Base-by-base conservation (phyloP, 2,888 invertebrate species). In the Papilio gigon region DNA sequence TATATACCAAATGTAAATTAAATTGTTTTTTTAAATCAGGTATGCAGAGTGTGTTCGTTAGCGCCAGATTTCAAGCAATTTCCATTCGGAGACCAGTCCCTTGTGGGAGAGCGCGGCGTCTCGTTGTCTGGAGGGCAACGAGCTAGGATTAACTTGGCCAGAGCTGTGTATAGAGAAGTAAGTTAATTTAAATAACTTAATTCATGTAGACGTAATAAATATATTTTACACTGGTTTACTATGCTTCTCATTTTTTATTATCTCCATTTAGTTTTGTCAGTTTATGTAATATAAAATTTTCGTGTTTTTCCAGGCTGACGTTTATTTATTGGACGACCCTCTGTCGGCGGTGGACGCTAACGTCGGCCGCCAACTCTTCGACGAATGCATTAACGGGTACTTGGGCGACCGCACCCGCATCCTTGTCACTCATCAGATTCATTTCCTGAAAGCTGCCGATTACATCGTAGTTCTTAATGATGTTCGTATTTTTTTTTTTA, bases 361-460 rank as follows among this genome's bases (percentile, higher is more conserved):
- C 68, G 97, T 97, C 0, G 95, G 95, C 0, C 93, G 94, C 63
- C 94, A 95, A 76, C 85, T 97, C 73, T 97, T 96, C 81, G 94
- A 96, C 47, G 93, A 94, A 77, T 97, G 96, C 80, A 94, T 97
- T 72, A 89, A 88, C 71, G 94, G 93, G 0, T 93, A 93, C 76
- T 88, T 97, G 65, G 89, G 89, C 53, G 89, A 93, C 11, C 95
- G 95, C 79, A 95, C 96, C 0, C 90, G 95, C 63, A 93, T 98
- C 71, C 92, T 98, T 25, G 96, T 97, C 64, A 98, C 97, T 0
- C 97, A 98, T 90, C 97, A 97, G 84, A 93, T 97, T 22, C 97
- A 97, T 74, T 90, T 86, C 80, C 86, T 87, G 35, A 88, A 86
- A 76, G 87, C 85, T 42, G 90, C 85, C 56, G 90, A 87, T 82